Evolutionary conservation across 2,888 invertebrate species (phyloP).

Genomic region (Amorpha juglandis): DNA sequence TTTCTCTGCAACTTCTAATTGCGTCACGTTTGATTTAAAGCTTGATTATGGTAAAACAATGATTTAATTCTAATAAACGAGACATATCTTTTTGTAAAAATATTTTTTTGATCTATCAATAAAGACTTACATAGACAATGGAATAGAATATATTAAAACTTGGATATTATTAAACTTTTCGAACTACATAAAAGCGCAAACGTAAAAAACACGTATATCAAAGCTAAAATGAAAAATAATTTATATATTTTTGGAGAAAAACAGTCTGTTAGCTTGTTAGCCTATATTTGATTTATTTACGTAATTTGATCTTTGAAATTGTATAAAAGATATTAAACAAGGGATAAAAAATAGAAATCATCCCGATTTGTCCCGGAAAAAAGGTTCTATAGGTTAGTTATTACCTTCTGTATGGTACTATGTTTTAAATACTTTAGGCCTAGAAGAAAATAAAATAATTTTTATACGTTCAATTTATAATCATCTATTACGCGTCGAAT

Average conservation of each 20-base stretch:
- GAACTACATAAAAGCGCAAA: not conserved
- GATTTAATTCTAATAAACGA: not conserved
- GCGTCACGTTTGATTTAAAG: not conserved
- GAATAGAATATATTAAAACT: not conserved
- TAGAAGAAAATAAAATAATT: conserved; percentile 5
- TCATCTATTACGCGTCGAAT: not conserved
- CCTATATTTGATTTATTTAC: not conserved
- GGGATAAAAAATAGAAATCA: not conserved
- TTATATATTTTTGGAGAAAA: not conserved
- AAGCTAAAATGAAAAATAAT: not conserved
- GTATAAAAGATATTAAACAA: not conserved
- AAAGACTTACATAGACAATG: not conserved
- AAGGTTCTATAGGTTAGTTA: not conserved
- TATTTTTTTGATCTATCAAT: not conserved
- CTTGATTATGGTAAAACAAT: not conserved
- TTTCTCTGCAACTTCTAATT: not conserved
- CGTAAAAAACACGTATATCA: not conserved
- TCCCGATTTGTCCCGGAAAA: not conserved
- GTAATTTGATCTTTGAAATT: not conserved
- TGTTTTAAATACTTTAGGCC: conserved; percentile 7
- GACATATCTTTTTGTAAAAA: not conserved
- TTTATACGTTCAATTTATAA: not conserved
- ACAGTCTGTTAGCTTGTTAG: not conserved
- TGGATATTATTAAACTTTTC: not conserved
- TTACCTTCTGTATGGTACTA: not conserved